Evolutionary conservation across 1,140 invertebrate genomes (phyloP), one percentile per base, ranked within the genome.

Genomic region (Telenomus remus): DNA sequence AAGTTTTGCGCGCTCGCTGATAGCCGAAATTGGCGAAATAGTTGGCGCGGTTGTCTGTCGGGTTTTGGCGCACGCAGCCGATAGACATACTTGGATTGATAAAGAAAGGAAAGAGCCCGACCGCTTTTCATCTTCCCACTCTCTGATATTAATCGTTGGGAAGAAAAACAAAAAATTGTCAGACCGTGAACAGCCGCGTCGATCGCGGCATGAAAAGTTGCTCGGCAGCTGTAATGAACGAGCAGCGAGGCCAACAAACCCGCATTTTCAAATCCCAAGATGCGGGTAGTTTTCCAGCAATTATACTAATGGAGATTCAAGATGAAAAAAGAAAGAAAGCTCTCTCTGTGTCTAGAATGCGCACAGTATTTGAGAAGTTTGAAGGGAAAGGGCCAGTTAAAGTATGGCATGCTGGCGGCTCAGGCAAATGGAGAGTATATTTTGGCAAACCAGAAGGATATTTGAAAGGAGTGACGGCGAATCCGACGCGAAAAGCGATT

Each of bases 291-390:
- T 82, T 80, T 79, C 76, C 69, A 79, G 81, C 83, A 87, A 87
- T 87, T 87, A 87, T 86, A 85, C 85, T 87, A 86, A 87, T 87
- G 85, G 84, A 86, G 80, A 84, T 84, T 68, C 49, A 61, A 70
- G 76, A 78, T 70, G 69, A 64, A 72, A 72, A 60, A 60, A 71
- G 54, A 63, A 53, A 34, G 46, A 37, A 50, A 39, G 4, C 43
- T 59, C 59, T 46, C 57, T 68, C 39, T 68, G 49, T 63, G 65
- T 65, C 64, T 53, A 59, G 64, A 78, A 73, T 60, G 51, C 54
- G 50, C 49, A 50, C 33, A 47, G 51, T 75, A 68, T 78, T 75
- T 75, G 71, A 73, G 48, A 46, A 73, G 74, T 47, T 6, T n/a
- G 37, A 39, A 35, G 39, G 37, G 15, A 16, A 5, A 47, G 19